These are phyloP conservation scores for Lacanobia wlatinum DNA, from an alignment of 2,888 invertebrate genomes.

Conservation along the genomic window DNA sequence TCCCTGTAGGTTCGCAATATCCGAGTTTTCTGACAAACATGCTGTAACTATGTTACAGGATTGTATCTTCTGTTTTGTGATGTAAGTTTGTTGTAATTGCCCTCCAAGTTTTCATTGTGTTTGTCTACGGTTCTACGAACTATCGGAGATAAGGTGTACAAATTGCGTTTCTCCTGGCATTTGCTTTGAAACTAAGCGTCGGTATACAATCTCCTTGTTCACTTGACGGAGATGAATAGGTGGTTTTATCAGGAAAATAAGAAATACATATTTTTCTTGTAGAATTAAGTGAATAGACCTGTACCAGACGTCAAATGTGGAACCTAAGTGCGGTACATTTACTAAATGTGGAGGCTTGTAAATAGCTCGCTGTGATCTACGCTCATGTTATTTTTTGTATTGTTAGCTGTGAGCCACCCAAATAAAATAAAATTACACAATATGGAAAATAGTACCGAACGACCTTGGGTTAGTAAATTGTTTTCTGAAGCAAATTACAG, in stretches of 20 bases:
- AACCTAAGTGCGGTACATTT: background rate
- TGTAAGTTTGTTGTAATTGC: constrained; percentile 48
- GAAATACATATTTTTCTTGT: constrained; percentile 9
- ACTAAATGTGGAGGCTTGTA: background rate
- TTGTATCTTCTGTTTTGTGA: constrained; percentile 29
- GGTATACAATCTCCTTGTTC: constrained; percentile 7
- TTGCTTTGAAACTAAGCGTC: constrained; percentile 23
- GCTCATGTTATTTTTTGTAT: no score
- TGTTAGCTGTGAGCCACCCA: background rate
- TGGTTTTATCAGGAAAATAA: background rate
- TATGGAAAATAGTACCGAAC: constrained; percentile 9
- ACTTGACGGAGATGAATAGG: constrained; percentile 28
- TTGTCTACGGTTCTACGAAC: constrained; percentile 17
- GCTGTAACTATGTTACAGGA: constrained; percentile 33
- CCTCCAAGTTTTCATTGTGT: constrained; percentile 33
- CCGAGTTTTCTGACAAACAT: constrained; percentile 43
- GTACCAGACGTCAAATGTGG: background rate
- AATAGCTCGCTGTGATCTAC: background rate
- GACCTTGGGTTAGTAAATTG: constrained; percentile 18
- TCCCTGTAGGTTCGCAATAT: constrained; percentile 31
- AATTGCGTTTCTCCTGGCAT: constrained; percentile 21
- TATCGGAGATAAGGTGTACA: constrained; percentile 27
- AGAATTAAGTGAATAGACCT: background rate
- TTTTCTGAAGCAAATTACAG: constrained; percentile 16
- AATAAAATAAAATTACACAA: constrained; percentile 1